Evolutionary conservation across 2,888 invertebrate genomes (phyloP).

Genomic region (Coremacera marginata): DNA sequence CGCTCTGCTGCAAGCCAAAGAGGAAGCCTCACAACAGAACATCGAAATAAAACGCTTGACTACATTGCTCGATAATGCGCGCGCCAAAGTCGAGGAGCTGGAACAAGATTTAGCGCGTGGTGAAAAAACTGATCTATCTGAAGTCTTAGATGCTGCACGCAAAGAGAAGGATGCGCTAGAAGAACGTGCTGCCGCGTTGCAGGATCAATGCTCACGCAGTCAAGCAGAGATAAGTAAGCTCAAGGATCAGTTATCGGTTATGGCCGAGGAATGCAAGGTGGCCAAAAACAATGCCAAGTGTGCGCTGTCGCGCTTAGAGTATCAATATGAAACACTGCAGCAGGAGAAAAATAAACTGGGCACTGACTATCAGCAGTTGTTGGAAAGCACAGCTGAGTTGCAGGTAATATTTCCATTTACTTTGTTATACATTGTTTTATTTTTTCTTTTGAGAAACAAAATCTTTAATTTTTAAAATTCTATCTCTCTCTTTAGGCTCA

Average conservation of each 20-base stretch:
- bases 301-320: constrained; percentile 85
- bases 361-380: constrained; percentile 79
- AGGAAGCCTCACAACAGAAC: constrained; percentile 80
- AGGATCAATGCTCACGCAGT: constrained; percentile 78
- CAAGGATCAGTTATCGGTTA: constrained; percentile 76
- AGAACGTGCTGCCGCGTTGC: constrained; percentile 76
- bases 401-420: constrained; percentile 60
- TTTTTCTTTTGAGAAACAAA: background rate
- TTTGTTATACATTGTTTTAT: background rate
- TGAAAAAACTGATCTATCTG: constrained; percentile 80
- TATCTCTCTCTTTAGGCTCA: constrained; percentile 59
- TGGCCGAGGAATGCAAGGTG: constrained; percentile 81
- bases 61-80: constrained; percentile 85
- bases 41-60: constrained; percentile 84
- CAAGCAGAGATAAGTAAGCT: constrained; percentile 78
- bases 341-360: constrained; percentile 80
- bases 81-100: constrained; percentile 82
- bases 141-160: constrained; percentile 76
- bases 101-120: constrained; percentile 77
- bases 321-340: constrained; percentile 80
- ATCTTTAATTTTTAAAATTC: background rate
- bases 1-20: constrained; percentile 79
- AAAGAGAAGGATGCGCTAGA: constrained; percentile 82
- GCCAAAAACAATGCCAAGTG: constrained; percentile 90
- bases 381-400: constrained; percentile 80